A percentile compares a stretch with the other conserved stretches of the same genome.
Evolutionary conservation across 2,888 invertebrate species (phyloP).

Genomic region (Drosophila sordidula): DNA sequence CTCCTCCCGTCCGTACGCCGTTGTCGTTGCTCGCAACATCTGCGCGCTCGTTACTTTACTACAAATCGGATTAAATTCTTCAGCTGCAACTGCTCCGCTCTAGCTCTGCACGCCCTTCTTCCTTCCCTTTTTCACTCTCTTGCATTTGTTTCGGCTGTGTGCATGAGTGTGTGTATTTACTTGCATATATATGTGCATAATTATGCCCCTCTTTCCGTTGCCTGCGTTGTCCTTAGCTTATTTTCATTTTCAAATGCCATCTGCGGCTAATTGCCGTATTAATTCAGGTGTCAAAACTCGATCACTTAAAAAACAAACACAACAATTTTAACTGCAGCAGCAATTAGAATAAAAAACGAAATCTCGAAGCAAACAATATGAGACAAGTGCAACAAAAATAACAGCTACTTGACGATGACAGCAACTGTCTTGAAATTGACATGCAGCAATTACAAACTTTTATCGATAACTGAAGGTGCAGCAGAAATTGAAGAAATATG

Average conservation of each 20-base stretch:
- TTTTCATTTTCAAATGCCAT: conserved; percentile 34
- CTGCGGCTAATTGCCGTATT: conserved; percentile 52
- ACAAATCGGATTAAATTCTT: conserved; percentile 73
- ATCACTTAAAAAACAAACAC: conserved; percentile 34
- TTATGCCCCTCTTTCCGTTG: conserved; percentile 22
- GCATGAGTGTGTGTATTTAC: conserved; percentile 8
- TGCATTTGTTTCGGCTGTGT: conserved; percentile 27
- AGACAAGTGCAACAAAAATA: conserved; percentile 22
- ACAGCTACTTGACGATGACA: conserved; percentile 5
- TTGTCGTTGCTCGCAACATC: conserved; percentile 55
- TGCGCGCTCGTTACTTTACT: conserved; percentile 65
- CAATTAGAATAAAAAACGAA: conserved; percentile 22
- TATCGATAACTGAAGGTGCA: background rate
- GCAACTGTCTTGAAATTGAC: conserved; percentile 17
- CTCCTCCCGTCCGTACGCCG: conserved; percentile 12
- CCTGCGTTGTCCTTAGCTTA: conserved; percentile 32
- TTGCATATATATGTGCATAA: conserved; percentile 25
- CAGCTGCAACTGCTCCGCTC: conserved; percentile 59
- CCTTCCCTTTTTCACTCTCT: conserved; percentile 28
- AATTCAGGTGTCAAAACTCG: conserved; percentile 56
- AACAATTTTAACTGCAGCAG: conserved; percentile 35
- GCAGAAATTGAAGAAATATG: too few species aligned
- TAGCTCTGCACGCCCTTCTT: conserved; percentile 37
- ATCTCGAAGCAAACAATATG: conserved; percentile 29
- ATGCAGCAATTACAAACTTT: background rate